Conservation (phyloP, 2,113 vertebrate species). For the Hypanus sabinus region DNA sequence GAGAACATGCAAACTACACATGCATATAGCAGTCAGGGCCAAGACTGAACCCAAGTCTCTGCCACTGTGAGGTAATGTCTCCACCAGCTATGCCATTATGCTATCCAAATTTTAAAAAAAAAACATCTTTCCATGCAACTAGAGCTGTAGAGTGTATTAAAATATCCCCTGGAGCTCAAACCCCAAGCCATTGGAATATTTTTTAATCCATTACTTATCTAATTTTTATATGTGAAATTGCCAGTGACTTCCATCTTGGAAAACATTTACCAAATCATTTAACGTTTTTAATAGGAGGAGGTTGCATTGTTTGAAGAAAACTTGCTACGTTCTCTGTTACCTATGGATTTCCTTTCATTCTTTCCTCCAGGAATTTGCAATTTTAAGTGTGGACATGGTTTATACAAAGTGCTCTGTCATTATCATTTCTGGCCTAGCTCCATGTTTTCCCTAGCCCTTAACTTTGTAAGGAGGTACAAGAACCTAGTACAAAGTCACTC, state of each 20-base stretch:
- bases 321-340: neutral
- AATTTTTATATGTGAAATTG: neutral
- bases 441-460: neutral
- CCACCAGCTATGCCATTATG: too few species aligned
- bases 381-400: neutral
- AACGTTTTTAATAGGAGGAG: neutral
- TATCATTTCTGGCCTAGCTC: neutral
- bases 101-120: too few species aligned
- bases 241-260: neutral
- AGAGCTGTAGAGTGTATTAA: too few species aligned
- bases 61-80: too few species aligned
- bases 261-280: neutral
- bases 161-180: neutral
- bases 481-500: neutral
- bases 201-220: neutral
- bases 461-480: neutral
- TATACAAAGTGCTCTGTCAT: neutral
- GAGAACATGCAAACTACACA: too few species aligned
- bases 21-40: too few species aligned
- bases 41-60: too few species aligned
- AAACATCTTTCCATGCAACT: too few species aligned
- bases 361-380: neutral
- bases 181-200: neutral
- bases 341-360: neutral
- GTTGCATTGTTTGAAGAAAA: neutral